Evolutionary conservation across 53 echinoderm and acorn worm species (phyloP).

Genomic region (Astropecten irregularis): DNA sequence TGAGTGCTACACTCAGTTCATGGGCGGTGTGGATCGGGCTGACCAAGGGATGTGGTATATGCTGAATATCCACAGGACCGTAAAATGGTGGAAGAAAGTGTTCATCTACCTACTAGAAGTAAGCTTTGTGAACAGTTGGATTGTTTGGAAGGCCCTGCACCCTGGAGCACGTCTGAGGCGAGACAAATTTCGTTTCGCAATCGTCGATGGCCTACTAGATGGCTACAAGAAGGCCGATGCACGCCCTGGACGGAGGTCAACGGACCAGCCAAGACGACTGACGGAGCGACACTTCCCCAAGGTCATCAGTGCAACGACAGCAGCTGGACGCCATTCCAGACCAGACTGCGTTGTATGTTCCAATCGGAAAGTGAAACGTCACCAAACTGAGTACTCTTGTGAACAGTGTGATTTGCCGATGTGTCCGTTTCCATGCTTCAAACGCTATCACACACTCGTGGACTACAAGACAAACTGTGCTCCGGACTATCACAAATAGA

Average conservation of each 20-base stretch:
- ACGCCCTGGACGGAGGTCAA: neutral
- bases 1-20: neutral
- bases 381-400: constrained; percentile 40
- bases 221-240: neutral
- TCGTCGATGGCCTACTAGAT: constrained; percentile 5
- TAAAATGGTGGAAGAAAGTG: constrained; percentile 7
- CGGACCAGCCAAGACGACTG: neutral
- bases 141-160: constrained; percentile 27
- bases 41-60: neutral
- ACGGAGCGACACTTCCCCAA: constrained; percentile 4
- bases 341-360: constrained; percentile 58
- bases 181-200: neutral
- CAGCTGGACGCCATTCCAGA: constrained; percentile 14
- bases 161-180: constrained; percentile 1
- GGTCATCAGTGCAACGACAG: neutral
- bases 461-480: constrained; percentile 23
- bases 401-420: constrained; percentile 23
- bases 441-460: constrained; percentile 47
- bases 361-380: constrained; percentile 37
- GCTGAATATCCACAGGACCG: neutral
- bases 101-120: constrained; percentile 26
- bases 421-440: constrained; percentile 51
- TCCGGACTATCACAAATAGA: neutral
- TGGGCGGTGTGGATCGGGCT: neutral
- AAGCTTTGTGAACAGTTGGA: constrained; percentile 22